Conservation (phyloP, 2,113 vertebrate genomes). For the Bucco capensis region DNA sequence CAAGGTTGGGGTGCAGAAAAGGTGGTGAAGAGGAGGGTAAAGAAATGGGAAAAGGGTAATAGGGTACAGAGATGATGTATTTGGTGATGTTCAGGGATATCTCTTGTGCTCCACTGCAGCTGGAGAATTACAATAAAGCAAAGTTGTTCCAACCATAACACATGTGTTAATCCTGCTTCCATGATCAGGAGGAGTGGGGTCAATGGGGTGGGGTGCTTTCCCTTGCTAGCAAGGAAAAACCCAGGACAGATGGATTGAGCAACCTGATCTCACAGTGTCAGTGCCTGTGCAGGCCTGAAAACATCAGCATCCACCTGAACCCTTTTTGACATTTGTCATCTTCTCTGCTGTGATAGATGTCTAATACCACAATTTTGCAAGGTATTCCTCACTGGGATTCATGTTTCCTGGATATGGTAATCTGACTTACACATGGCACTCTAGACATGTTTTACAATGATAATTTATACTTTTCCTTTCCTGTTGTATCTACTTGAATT, state of each 20-base stretch:
- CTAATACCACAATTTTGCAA: not conserved
- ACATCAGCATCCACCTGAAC: not conserved
- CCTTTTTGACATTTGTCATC: not conserved
- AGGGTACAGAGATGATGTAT: not conserved
- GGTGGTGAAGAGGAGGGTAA: not conserved
- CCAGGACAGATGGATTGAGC: not conserved
- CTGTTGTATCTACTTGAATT: not conserved
- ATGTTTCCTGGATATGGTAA: not conserved
- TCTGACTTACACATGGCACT: not conserved
- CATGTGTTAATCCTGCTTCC: not conserved
- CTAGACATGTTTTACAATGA: not conserved
- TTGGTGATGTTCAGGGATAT: not conserved
- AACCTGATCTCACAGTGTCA: not conserved
- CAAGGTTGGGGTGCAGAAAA: not conserved
- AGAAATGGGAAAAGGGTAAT: not conserved
- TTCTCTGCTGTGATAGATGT: not conserved
- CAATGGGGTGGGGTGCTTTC: not conserved
- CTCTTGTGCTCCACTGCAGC: not conserved
- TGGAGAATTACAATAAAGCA: not conserved
- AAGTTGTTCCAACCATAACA: not conserved
- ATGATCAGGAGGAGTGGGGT: not conserved
- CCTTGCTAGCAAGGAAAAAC: not conserved
- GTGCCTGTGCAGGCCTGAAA: not conserved
- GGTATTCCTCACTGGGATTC: not conserved
- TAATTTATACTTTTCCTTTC: not conserved